phyloP scores from a whole-genome alignment of 2,113 vertebrate species.

The Willisornis vidua region DNA sequence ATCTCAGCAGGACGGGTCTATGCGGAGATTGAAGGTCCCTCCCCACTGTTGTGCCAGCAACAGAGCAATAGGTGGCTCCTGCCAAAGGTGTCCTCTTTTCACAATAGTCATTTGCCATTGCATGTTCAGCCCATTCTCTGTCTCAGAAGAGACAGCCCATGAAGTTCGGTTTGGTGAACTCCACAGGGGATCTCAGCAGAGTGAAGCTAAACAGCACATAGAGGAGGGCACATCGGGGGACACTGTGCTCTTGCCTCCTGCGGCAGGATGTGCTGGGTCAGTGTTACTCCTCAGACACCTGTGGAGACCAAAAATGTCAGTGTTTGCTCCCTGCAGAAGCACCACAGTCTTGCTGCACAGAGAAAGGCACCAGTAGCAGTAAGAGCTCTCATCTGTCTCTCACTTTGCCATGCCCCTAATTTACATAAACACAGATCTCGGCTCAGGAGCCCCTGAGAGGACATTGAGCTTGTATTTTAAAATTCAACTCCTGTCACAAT shows the following conservation, averaged over 20 bases:
- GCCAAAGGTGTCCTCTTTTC: not conserved
- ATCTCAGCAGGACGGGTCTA: not conserved
- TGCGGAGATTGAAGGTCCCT: not conserved
- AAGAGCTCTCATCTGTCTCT: not conserved
- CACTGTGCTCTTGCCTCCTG: not conserved
- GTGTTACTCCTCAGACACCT: not conserved
- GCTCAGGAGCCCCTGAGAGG: not conserved
- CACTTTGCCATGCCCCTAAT: not conserved
- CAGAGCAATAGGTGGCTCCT: not conserved
- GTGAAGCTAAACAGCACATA: not conserved
- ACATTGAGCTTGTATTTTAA: not conserved
- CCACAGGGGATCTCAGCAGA: not conserved
- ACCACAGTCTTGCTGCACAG: not conserved
- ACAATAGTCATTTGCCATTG: not conserved
- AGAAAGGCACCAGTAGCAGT: not conserved
- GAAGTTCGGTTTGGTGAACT: not conserved
- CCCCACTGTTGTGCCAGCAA: not conserved
- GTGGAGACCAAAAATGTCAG: fast-evolving
- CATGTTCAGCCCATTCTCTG: not conserved
- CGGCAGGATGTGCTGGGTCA: not conserved
- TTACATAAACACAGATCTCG: not conserved
- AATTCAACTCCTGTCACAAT: not conserved
- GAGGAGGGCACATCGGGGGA: not conserved
- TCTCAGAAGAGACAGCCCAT: not conserved
- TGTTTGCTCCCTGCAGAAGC: not conserved